phyloP scores from a whole-genome alignment of 2,113 vertebrate species.

The Todiramphus saurophagus region DNA sequence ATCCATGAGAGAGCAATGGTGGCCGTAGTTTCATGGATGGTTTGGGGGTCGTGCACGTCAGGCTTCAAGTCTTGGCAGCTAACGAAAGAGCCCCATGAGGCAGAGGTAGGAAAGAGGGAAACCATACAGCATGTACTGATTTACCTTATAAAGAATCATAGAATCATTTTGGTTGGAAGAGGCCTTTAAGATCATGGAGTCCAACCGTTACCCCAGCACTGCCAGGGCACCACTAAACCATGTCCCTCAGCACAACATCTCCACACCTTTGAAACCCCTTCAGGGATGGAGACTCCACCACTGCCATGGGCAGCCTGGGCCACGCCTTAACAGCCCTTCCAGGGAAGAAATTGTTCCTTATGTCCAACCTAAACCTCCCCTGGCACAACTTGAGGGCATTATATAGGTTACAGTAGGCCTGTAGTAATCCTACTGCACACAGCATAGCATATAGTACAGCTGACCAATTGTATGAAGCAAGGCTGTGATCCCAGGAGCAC shows the following conservation, averaged over 20 bases:
- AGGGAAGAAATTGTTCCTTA: neutral
- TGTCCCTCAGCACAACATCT: neutral
- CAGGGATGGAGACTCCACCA: neutral
- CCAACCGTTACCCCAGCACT: neutral
- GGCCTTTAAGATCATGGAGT: neutral
- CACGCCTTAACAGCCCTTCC: neutral
- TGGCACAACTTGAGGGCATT: neutral
- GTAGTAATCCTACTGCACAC: accelerated
- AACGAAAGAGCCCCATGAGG: accelerated
- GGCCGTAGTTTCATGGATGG: accelerated
- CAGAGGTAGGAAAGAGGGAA: neutral
- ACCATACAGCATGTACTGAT: accelerated
- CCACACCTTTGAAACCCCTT: neutral
- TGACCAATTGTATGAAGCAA: accelerated
- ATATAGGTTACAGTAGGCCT: neutral
- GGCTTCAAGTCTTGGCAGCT: neutral
- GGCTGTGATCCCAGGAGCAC: neutral
- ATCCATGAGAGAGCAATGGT: accelerated
- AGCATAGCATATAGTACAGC: accelerated
- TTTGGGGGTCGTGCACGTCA: accelerated
- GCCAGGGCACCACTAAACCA: neutral
- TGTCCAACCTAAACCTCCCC: neutral
- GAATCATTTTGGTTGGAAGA: neutral
- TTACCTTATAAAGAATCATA: accelerated
- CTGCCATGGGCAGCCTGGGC: neutral